Evolutionary conservation across 1,140 invertebrate species (phyloP), one percentile per base, ranked within the genome.

Genomic region (Rhopalosiphum padi): DNA sequence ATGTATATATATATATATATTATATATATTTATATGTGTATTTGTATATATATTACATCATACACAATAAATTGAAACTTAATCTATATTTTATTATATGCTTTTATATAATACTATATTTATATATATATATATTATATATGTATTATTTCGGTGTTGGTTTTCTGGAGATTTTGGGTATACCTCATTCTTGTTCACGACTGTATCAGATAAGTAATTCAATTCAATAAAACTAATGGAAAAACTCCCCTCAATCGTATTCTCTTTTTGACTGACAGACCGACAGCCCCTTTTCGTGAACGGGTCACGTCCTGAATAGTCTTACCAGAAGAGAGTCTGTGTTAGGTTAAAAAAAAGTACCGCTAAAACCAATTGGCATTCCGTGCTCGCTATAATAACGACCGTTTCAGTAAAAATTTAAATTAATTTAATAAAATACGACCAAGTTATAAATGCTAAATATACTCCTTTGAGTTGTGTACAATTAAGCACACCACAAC

Each of bases 221-320:
- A 53, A 92, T 92, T 92, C 30, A 92, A 92, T 92, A 92, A 85
- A 85, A 92, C 91, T 92, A 92, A 92, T 85, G 91, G 91, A 82
- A 91, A 91, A 91, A 92, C 46, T 51, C 77, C 68, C n/a, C 83
- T 48, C 30, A 15, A 48, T 35, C 68, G 41, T 92, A n/a, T 37
- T 53, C 30, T 51, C 46, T 9, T 91, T 30, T 46, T 30, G 37
- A 89, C 46, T 35, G 60, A 92, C 77, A 83, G 77, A 37, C 91
- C 25, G 91, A 92, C 77, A 35, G 51, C 22, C 77, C 30, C 22
- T 92, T 92, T 51, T 25, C 46, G 91, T 46, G 68, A 15, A n/a
- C 21, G 53, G 41, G 60, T 91, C 90, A 91, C 90, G 91, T 92
- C 4, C 43, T 21, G 3, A 51, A 51, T 77, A 77, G 60, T 53